Percentiles rank a stretch among this genome's conserved stretches.
phyloP scores from a whole-genome alignment of 2,113 vertebrate genomes.

The Bagarius yarrelli region DNA sequence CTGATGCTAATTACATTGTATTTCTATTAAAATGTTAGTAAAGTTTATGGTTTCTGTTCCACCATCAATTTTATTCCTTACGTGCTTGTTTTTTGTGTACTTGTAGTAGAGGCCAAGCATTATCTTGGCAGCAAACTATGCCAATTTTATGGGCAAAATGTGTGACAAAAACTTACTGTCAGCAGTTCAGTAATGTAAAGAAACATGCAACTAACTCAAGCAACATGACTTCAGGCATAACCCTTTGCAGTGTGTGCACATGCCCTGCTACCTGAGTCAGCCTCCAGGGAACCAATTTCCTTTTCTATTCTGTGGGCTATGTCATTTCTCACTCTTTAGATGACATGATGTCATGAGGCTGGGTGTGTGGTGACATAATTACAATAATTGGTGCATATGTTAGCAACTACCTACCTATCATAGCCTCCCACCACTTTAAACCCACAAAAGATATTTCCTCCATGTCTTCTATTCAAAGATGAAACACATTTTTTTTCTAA shows the following conservation, averaged over 20 bases:
- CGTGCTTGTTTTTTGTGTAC: not conserved
- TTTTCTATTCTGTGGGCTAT: constrained; percentile 48
- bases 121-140: constrained; percentile 33
- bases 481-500: constrained; percentile 1
- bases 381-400: constrained; percentile 55
- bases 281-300: constrained; percentile 62
- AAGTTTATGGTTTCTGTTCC: not conserved
- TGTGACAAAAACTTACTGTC: constrained; percentile 37
- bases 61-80: not conserved
- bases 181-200: constrained; percentile 46
- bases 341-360: constrained; percentile 29
- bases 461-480: not conserved
- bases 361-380: constrained; percentile 49
- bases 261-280: constrained; percentile 42
- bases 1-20: not conserved
- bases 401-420: constrained; percentile 46
- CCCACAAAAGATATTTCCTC: not conserved
- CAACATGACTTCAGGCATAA: constrained; percentile 41
- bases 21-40: not conserved
- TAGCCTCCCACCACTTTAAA: not conserved
- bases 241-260: constrained; percentile 40
- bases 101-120: constrained; percentile 36
- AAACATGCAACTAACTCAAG: constrained; percentile 50
- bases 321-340: constrained; percentile 50
- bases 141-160: constrained; percentile 39